Base-by-base conservation (phyloP, 2,797 vertebrate genomes). In the Siniperca undulata region DNA sequence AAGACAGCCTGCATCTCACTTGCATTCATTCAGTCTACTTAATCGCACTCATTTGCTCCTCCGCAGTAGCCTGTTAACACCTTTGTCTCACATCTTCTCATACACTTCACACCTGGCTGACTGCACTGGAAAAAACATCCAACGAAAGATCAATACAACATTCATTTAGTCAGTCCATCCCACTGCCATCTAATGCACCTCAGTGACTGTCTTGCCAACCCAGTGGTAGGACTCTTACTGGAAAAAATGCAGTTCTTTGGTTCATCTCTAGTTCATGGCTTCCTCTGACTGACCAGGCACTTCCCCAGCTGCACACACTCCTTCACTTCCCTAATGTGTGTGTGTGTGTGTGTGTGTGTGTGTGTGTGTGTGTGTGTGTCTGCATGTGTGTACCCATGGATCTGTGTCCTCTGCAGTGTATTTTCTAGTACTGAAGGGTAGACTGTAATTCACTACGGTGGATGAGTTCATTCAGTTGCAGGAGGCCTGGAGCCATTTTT, bases 111-210 rank as follows among this genome's bases (percentile, higher is more conserved):
- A 76, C 72, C 66, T 82, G 58, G 19, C 70, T 78, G 77, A 81
- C 74, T 73, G 70, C 59, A 69, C 42, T 27, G 62, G 65, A 80
- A 44, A 59, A 82, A 81, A 69, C 60, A 44, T 72, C 42, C 22
- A 58, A 10, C 1, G 3, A 67, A 66, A 52, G 60, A 89, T 90
- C 82, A 66, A 85, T 82, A 73, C 61, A 27, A 38, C 84, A 74
- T 78, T 61, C 13, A 66, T 82, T 75, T 60, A 76, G 27, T 44
- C 55, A 6, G 42, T 68, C 59, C 40, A 44, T 72, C 65, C 67
- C 56, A 65, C 44, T 56, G 70, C 59, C 7, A 50, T 86, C 59
- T 62, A 56, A 82, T 74, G 72, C 34, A 71, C 73, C 73, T 77
- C 66, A 40, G 74, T 71, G 61, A 62, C 83, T 77, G 56, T 38